Evolutionary conservation across 2,888 invertebrate species (phyloP).

Genomic region (Cactoblastis cactorum): DNA sequence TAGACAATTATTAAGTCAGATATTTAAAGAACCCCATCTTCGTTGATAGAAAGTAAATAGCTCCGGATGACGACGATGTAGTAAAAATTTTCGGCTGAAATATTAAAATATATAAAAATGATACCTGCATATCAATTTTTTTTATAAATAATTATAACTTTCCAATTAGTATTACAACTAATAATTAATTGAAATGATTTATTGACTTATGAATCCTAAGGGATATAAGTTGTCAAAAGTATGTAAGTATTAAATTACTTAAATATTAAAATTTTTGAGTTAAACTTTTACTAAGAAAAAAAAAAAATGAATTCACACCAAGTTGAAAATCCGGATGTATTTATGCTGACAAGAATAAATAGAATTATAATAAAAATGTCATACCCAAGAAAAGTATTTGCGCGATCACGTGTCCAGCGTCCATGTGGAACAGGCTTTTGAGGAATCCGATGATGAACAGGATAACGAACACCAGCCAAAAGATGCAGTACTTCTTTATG

Average conservation of each 20-base stretch:
- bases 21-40: constrained; percentile 65
- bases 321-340: too few relatives aligned
- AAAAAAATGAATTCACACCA: too few relatives aligned
- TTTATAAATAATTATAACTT: too few relatives aligned
- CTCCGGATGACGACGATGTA: constrained; percentile 68
- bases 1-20: not conserved
- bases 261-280: too few relatives aligned
- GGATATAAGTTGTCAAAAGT: too few relatives aligned
- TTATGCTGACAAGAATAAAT: not conserved
- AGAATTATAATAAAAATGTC: constrained; percentile 13
- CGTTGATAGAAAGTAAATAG: constrained; percentile 67
- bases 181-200: too few relatives aligned
- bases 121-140: too few relatives aligned
- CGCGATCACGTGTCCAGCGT: constrained; percentile 61
- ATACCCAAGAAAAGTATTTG: constrained; percentile 62
- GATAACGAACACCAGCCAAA: constrained; percentile 70
- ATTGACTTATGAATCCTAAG: too few relatives aligned
- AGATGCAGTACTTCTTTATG: constrained; percentile 71
- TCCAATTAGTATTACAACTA: too few relatives aligned
- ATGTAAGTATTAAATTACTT: too few relatives aligned
- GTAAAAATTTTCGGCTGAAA: constrained; percentile 65
- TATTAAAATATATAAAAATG: too few relatives aligned
- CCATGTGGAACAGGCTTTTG: constrained; percentile 68
- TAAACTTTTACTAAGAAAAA: too few relatives aligned
- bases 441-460: constrained; percentile 67